Evolutionary conservation across 2,113 vertebrate genomes (phyloP), one percentile per base, ranked within the genome.

Genomic region (Vanacampus margaritifer): DNA sequence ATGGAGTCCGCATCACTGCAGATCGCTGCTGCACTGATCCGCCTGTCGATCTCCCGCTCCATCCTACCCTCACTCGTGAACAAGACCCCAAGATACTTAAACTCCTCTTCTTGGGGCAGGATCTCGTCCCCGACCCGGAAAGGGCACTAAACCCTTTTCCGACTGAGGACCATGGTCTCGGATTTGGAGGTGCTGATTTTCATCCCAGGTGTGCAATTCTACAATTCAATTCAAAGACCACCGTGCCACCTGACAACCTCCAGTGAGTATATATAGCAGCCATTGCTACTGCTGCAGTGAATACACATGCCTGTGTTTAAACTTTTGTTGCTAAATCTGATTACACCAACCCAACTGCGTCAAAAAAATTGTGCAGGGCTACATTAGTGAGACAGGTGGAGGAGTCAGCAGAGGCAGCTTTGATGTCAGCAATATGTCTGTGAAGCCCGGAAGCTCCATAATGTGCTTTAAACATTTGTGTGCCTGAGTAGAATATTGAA

Each of bases 391-490:
- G 70, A 72, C 65, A 61, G 68, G 59, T 12, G 77, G 64, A 64
- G 64, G 68, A 48, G 65, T 61, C 59, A 61, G 59, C 43, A 66
- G 56, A 37, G 56, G 65, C 28, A 26, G 63, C 86, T 91, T 90
- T 90, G 88, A 90, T 88, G 86, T 87, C 35, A 48, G 72, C n/a
- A 73, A 67, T 61, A 72, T 65, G 64, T 79, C 80, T 91, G 88
- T 89, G 88, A 89, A 90, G 86, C 74, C 83, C 36, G 53, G 78
- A 79, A 73, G 75, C 77, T 78, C 84, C 81, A 79, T 87, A 84
- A 90, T 79, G 71, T 66, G 79, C 76, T 81, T 83, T 86, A 88
- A 90, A 91, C 53, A 74, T 76, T 82, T 75, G 64, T 68, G 76
- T 76, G 73, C 80, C 83, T 74, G 68, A 77, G 81, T 66, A 80